Conservation (phyloP, 2,888 invertebrate genomes). For the Bhutanitis thaidina region DNA sequence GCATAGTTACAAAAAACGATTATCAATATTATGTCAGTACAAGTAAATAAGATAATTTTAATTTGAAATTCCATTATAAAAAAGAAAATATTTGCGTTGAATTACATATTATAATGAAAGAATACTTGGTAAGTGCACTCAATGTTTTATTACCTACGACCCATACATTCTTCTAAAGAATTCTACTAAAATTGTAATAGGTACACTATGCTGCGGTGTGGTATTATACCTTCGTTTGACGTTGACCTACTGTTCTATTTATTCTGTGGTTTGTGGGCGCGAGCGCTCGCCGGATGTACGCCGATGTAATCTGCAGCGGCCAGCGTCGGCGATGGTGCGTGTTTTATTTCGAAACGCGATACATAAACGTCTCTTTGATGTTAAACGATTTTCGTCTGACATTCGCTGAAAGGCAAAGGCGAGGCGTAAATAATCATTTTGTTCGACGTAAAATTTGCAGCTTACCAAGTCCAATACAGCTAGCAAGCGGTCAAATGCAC, state of each 20-base stretch:
- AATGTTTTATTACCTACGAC: no score
- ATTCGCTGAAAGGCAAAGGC: slow-evolving; percentile 40
- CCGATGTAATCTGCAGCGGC: slow-evolving; percentile 11
- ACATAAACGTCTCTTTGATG: slow-evolving; percentile 56
- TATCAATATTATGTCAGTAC: no score
- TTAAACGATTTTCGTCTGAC: slow-evolving; percentile 49
- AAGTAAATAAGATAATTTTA: no score
- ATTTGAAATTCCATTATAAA: no score
- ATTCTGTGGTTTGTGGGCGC: slow-evolving; percentile 24
- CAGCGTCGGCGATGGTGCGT: slow-evolving; percentile 28
- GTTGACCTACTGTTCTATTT: slow-evolving; percentile 25
- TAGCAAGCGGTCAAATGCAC: no score
- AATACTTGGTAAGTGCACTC: no score
- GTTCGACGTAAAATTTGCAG: slow-evolving; percentile 27
- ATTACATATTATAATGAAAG: no score
- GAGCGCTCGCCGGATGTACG: slow-evolving; percentile 16
- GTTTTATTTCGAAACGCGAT: slow-evolving; percentile 52
- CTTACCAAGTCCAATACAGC: background rate
- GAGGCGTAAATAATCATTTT: slow-evolving; percentile 36
- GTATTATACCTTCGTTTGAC: slow-evolving; percentile 10
- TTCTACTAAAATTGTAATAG: background rate
- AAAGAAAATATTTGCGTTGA: no score
- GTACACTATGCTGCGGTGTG: background rate
- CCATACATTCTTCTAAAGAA: no score
- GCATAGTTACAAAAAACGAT: no score